Evolutionary conservation across 2,113 vertebrate genomes (phyloP), one percentile per base, ranked within the genome.

Genomic region (Daphoenositta chrysoptera): DNA sequence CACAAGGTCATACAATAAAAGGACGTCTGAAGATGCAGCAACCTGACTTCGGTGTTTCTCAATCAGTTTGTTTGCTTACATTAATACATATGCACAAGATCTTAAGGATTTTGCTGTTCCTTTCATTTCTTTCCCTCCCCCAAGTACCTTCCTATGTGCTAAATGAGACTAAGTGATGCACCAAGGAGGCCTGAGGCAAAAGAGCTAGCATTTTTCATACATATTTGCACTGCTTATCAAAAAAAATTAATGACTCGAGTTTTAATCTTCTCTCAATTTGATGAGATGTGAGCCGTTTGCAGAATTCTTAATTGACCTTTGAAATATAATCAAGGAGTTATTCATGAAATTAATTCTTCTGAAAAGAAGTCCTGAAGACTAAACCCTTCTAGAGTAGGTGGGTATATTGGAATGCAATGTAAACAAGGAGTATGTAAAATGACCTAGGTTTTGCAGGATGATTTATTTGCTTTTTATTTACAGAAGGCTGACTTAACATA

Each of bases 181-280:
- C 45, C 90, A 44, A 91, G 47, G 58, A 82, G 72, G 78, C 78
- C 94, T 27, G 78, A 93, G 82, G 90, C 89, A 90, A 93, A 88
- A 81, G 85, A 93, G 81, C 64, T 84, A 87, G 51, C 35, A 37
- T 92, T 92, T 94, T 92, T 95, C 27, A 53, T 92, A 87, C 26
- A 27, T 81, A 83, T 91, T 94, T 96, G 89, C 90, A 54, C 70
- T 80, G 75, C 94, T 93, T 94, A 97, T 96, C 2, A 95, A 89
- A 90, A 83, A 84, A 91, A 87, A 81, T 48, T 70, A 97, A 95
- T 87, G 88, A 65, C 76, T 95, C 5, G 9, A 89, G 69, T 95
- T 96, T 94, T 96, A 96, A 97, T 97, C 93, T 95, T 96, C 72
- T 95, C 66, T 93, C 76, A 90, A 54, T 92, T 90, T 94, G 92